These are phyloP conservation scores for Drosophila lacertosa DNA, from an alignment of 1,140 invertebrate species.

Conservation along the genomic window DNA sequence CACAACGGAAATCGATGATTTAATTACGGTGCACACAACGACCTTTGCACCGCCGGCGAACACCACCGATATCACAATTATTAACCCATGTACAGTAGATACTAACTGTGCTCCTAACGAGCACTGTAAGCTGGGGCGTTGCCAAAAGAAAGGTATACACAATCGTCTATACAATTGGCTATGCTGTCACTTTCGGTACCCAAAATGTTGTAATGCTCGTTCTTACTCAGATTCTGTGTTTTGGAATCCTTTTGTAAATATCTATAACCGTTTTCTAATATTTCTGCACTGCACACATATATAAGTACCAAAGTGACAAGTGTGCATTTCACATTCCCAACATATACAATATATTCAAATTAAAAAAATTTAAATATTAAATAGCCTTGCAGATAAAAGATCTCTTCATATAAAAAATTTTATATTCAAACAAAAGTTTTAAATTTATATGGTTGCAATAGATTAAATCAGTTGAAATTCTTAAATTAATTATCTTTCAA, in stretches of 20 bases:
- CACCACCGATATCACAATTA: conserved; percentile 70
- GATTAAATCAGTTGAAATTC: no score
- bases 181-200: conserved; percentile 45
- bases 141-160: conserved; percentile 85
- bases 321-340: conserved; percentile 23
- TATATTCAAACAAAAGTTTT: background rate
- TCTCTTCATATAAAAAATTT: background rate
- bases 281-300: background rate
- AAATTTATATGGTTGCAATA: no score
- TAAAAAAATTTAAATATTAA: background rate
- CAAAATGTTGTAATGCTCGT: conserved; percentile 7
- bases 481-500: no score
- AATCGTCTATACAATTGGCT: conserved; percentile 34
- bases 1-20: conserved; percentile 57
- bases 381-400: background rate
- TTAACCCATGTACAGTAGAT: conserved; percentile 83
- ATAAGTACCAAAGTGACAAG: conserved; percentile 56
- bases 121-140: conserved; percentile 86
- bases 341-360: conserved; percentile 14
- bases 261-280: conserved; percentile 1
- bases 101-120: conserved; percentile 85
- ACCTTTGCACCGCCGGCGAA: conserved; percentile 46
- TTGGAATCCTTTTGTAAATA: conserved; percentile 16
- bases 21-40: conserved; percentile 48
- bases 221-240: background rate